Evolutionary conservation across 2,888 invertebrate genomes (phyloP).

Genomic region (Ophioninae sp.): DNA sequence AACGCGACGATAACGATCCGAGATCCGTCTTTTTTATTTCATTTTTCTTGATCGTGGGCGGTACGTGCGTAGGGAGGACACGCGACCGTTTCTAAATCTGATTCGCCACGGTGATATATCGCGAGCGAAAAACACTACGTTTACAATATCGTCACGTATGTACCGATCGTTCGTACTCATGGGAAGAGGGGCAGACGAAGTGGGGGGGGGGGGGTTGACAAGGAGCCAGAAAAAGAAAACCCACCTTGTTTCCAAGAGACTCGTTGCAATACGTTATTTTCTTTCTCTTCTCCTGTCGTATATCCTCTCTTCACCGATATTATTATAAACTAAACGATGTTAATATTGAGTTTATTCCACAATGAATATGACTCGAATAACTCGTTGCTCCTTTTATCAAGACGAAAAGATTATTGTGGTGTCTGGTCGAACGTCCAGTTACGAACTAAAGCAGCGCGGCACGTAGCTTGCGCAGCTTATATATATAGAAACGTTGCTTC

Average conservation of each 20-base stretch:
- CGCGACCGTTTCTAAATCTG: slow-evolving; percentile 57
- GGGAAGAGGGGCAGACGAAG: not conserved
- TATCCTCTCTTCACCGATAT: not conserved
- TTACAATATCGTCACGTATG: not conserved
- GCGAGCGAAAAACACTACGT: not conserved
- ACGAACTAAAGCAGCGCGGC: slow-evolving; percentile 80
- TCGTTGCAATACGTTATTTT: slow-evolving; percentile 1
- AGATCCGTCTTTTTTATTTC: slow-evolving; percentile 25
- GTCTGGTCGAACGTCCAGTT: slow-evolving; percentile 69
- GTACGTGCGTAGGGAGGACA: slow-evolving; percentile 32
- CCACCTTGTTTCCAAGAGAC: slow-evolving; percentile 18
- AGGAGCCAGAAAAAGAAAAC: slow-evolving; percentile 13
- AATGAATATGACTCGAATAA: not conserved
- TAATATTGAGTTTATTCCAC: not conserved
- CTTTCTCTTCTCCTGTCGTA: not conserved
- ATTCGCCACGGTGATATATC: slow-evolving; percentile 20
- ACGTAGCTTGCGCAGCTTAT: slow-evolving; percentile 82
- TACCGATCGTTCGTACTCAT: slow-evolving; percentile 7
- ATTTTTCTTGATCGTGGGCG: slow-evolving; percentile 14
- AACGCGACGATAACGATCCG: slow-evolving; percentile 70
- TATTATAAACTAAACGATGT: not conserved
- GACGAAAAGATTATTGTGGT: not conserved
- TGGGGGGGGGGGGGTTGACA: not conserved
- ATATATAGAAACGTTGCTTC: slow-evolving; percentile 84
- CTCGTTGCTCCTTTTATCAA: not conserved